Evolutionary conservation across 2,797 vertebrate genomes (phyloP), one percentile per base, ranked within the genome.

Genomic region (Novumbra hubbsi): DNA sequence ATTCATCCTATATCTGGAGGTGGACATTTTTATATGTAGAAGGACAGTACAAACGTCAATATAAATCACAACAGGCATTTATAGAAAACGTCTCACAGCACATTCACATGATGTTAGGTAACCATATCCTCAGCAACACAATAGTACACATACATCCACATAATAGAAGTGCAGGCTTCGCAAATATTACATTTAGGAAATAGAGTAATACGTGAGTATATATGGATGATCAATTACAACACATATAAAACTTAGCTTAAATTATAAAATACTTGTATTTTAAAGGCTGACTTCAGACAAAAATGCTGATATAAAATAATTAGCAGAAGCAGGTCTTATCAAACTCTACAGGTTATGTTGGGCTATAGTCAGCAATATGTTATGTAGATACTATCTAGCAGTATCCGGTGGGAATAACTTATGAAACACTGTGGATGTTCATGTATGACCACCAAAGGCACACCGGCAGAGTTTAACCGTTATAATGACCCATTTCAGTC

Each of bases 261-360:
- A 41, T 64, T 30, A 75, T 73, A 24, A 71, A 83, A 71, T 73
- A 73, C 9, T 68, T 34, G 2, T 17, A 12, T 38, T 30, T 74
- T n/a, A 64, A 73, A 73, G 74, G 34, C 8, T 38, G 5, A 38
- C 34, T 6, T 38, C 2, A 6, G 34, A 38, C 34, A 38, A 38
- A 38, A 3, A 6, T 38, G 5, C 32, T 2, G n/a, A n/a, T n/a
- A n/a, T 38, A 38, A 38, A 38, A 38, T 38, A 38, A 38, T 38
- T 38, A 38, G 5, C 32, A 32, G 32, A 5, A 32, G 32, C 2
- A 38, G 8, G 5, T 38, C 34, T 38, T 38, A 38, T 7, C 34
- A 38, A 2, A 38, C 34, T 5, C 34, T 3, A 38, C 5, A 38
- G 34, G 34, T 38, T 38, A 7, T 5, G 34, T 38, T 38, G 34